Evolutionary conservation across 2,113 vertebrate species (phyloP).

Genomic region (Hydropotes inermis): DNA sequence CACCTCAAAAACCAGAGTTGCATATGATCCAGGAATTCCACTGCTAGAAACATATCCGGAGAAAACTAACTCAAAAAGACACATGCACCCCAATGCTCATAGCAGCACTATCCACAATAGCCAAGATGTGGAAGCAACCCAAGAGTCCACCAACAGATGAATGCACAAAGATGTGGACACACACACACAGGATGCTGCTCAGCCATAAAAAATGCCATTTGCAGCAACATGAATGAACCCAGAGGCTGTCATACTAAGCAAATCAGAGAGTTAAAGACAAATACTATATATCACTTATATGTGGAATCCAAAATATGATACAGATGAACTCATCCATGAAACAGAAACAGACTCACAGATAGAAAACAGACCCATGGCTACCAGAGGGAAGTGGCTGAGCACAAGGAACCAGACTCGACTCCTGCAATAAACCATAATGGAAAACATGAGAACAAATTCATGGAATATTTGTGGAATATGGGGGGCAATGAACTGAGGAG

Average conservation of each 20-base stretch:
- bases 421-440: background rate
- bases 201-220: background rate
- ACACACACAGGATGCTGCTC: background rate
- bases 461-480: background rate
- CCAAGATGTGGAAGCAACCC: background rate
- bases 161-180: background rate
- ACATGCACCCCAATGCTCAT: background rate
- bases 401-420: background rate
- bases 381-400: background rate
- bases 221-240: background rate
- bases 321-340: background rate
- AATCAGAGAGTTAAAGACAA: background rate
- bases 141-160: background rate
- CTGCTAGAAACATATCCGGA: background rate
- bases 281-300: background rate
- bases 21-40: background rate
- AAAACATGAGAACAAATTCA: background rate
- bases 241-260: background rate
- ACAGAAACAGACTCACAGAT: background rate
- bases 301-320: background rate
- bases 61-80: background rate
- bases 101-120: background rate
- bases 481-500: background rate
- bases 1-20: background rate
- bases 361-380: background rate